Percentiles rank a stretch among this genome's conserved stretches.
These are phyloP conservation scores for Nemurella pictetii DNA, from an alignment of 2,888 invertebrate species.

Conservation along the genomic window DNA sequence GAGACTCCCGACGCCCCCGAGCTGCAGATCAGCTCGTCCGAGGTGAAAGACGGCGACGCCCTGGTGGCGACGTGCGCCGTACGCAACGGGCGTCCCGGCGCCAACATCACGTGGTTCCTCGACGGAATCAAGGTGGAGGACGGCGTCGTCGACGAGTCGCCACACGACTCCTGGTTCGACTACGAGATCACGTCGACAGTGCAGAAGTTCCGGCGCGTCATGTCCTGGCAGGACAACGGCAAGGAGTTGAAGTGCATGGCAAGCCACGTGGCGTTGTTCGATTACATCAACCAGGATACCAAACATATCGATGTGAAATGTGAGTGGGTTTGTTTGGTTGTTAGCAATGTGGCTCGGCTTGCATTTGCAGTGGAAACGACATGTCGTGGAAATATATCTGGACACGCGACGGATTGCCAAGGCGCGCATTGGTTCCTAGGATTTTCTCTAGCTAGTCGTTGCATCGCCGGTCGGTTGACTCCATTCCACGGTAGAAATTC, in stretches of 20 bases:
- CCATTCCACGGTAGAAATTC: no score
- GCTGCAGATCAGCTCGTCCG: background rate
- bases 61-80: slow-evolving; percentile 70
- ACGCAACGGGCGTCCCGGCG: slow-evolving; percentile 71
- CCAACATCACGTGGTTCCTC: slow-evolving; percentile 60
- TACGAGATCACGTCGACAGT: slow-evolving; percentile 56
- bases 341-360: no score
- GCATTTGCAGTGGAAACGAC: no score
- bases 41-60: slow-evolving; percentile 57
- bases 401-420: no score
- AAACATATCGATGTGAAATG: slow-evolving; percentile 61
- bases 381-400: no score
- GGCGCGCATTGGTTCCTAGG: no score
- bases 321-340: slow-evolving; percentile 51
- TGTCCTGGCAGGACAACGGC: slow-evolving; percentile 68
- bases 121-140: slow-evolving; percentile 51
- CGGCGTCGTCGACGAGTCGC: slow-evolving; percentile 58
- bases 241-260: slow-evolving; percentile 67
- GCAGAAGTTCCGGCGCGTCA: slow-evolving; percentile 65
- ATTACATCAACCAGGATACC: slow-evolving; percentile 48
- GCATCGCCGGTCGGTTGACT: no score
- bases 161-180: slow-evolving; percentile 16
- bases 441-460: no score
- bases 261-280: slow-evolving; percentile 64
- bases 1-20: slow-evolving; percentile 11